Base-by-base conservation (phyloP, 2,888 invertebrate species). In the Carcina quercana region DNA sequence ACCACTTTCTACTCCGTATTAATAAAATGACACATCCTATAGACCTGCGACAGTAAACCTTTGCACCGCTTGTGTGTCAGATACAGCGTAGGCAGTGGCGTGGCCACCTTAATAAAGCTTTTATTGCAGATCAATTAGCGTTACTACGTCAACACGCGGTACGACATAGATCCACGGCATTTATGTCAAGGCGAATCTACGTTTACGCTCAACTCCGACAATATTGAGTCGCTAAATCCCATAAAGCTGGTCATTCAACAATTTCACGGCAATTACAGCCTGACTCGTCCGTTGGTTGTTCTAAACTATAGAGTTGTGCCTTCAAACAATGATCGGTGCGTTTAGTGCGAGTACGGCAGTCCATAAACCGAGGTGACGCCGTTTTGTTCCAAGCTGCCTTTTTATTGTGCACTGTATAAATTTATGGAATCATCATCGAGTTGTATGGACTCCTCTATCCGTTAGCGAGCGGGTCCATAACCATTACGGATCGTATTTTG, bases 371-470 rank as follows among this genome's bases (percentile, higher is more conserved):
- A 62, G 71, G 74, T 74, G 79, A 76, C 78, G 73, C 58, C 56
- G 70, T 72, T 74, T 80, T 79, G 79, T 79, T 76, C 67, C 56
- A 54, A 70, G 54, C 62, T 61, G 61, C 55, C 54, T 69, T 78
- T 80, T 83, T 82, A 83, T 80, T 75, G 64, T 72, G 71, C 67
- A 79, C 76, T 68, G 73, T 83, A 82, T 83, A 82, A 59, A 74
- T 83, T 83, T 83, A 82, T 83, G 78, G 82, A 83, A 79, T 80
- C 76, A 80, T 79, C 79, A 80, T 78, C 65, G 70, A 69, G 65
- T 72, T 75, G 75, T 79, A 79, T 80, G 69, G 79, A 80, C 78
- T 79, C 62, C 52, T 62, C 68, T 73, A 75, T 72, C 66, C 64
- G 70, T 66, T 68, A 58, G 65, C 59, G 64, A 55, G 50, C 45